These are phyloP conservation scores for Paratrypauchen microcephalus DNA, from an alignment of 2,797 vertebrate species.

Conservation along the genomic window DNA sequence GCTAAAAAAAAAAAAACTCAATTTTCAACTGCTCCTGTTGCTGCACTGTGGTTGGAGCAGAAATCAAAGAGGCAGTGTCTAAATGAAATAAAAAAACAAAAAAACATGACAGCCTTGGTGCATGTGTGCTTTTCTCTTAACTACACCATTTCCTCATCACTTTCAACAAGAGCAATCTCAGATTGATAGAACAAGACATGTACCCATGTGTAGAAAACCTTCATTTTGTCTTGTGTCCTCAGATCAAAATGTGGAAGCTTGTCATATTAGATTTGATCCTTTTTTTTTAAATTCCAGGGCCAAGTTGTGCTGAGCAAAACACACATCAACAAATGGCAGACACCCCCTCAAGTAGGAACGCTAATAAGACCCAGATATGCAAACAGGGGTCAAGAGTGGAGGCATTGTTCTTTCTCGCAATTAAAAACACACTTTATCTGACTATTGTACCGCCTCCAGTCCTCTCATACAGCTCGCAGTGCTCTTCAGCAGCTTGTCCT, in stretches of 20 bases:
- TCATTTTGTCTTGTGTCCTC: not conserved
- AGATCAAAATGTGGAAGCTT: not conserved
- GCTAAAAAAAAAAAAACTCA: too few species aligned
- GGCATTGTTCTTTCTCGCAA: conserved; percentile 38
- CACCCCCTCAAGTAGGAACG: conserved; percentile 31
- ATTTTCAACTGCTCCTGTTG: too few species aligned
- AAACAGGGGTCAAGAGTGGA: conserved; percentile 42
- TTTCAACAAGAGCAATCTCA: not conserved
- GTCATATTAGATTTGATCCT: not conserved
- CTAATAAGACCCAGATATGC: conserved; percentile 31
- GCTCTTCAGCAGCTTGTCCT: conserved; percentile 34
- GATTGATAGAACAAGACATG: not conserved
- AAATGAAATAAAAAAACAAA: too few species aligned
- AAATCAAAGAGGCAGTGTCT: too few species aligned
- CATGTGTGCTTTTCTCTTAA: too few species aligned
- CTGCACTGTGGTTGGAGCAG: too few species aligned
- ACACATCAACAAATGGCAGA: conserved; percentile 25
- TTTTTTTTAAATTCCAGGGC: not conserved
- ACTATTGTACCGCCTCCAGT: conserved; percentile 36
- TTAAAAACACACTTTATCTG: conserved; percentile 47
- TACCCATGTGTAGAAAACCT: not conserved
- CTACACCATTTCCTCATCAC: too few species aligned
- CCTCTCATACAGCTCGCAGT: conserved; percentile 27
- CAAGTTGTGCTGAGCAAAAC: not conserved
- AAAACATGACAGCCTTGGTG: too few species aligned